Evolutionary conservation across 2,113 vertebrate species (phyloP).

Genomic region (Pedetes capensis): DNA sequence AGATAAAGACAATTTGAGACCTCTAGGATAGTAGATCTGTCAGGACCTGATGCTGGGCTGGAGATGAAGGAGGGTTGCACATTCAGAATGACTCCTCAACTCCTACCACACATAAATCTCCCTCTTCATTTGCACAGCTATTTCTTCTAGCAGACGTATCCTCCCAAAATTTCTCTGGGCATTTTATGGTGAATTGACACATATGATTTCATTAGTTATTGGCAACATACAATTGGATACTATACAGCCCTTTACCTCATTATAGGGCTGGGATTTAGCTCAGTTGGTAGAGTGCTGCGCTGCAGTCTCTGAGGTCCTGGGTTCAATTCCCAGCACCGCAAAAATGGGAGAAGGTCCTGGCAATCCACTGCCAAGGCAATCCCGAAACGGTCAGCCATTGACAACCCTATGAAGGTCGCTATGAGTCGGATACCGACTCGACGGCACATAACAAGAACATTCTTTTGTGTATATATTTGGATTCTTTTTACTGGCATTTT

Average conservation of each 20-base stretch:
- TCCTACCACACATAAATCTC: neutral
- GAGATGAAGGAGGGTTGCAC: neutral
- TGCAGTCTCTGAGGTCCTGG: no score
- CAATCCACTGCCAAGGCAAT: no score
- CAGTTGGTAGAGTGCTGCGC: no score
- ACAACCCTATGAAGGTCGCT: no score
- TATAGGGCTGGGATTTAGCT: no score
- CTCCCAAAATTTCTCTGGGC: neutral
- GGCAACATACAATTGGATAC: neutral
- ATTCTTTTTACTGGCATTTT: neutral
- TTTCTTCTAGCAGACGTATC: neutral
- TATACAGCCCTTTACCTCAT: neutral
- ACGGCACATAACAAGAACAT: no score
- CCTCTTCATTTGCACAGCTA: neutral
- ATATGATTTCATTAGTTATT: neutral
- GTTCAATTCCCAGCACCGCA: no score
- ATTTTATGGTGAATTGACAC: neutral
- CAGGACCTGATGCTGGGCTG: neutral
- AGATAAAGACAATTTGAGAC: neutral
- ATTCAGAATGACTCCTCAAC: neutral
- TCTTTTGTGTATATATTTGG: neutral
- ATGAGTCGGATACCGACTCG: no score
- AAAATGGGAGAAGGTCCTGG: no score
- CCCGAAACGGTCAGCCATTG: no score
- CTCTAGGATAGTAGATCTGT: neutral